These are phyloP conservation scores for Platanista minor DNA, from an alignment of 2,113 vertebrate genomes.

Conservation along the genomic window DNA sequence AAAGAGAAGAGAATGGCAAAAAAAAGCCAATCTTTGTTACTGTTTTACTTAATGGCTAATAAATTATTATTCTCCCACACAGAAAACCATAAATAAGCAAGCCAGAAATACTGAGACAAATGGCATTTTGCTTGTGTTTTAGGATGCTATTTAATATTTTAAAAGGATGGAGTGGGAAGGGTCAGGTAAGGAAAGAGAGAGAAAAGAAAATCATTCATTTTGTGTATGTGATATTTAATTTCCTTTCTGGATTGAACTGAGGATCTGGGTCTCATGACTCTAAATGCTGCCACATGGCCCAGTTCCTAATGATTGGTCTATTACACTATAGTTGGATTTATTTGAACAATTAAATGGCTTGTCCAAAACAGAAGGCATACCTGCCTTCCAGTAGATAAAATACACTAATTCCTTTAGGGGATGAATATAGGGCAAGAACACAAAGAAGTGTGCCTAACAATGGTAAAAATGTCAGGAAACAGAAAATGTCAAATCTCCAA, in stretches of 20 bases:
- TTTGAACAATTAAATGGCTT: conserved; percentile 70
- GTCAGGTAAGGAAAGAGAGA: not conserved
- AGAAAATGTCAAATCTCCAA: conserved; percentile 80
- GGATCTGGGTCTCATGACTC: conserved; percentile 20
- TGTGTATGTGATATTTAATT: conserved; percentile 27
- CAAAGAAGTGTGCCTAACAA: conserved; percentile 68
- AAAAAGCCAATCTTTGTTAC: not conserved
- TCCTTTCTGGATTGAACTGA: conserved; percentile 43
- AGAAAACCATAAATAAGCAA: conserved; percentile 2
- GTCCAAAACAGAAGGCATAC: conserved; percentile 64
- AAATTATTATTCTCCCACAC: not conserved
- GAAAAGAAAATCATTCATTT: not conserved
- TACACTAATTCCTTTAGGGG: conserved; percentile 34
- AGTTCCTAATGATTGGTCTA: conserved; percentile 66
- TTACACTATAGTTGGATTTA: conserved; percentile 51
- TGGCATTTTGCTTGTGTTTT: not conserved
- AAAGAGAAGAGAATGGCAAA: not conserved
- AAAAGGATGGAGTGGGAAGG: not conserved
- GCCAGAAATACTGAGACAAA: not conserved
- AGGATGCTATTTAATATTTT: not conserved
- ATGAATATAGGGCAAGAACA: conserved; percentile 26
- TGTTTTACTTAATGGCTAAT: not conserved
- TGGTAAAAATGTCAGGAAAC: conserved; percentile 76
- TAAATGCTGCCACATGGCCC: conserved; percentile 7
- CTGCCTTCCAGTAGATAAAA: conserved; percentile 70